Evolutionary conservation across 2,113 vertebrate species (phyloP), one percentile per base, ranked within the genome.

Genomic region (Pachypanchax playfairii): DNA sequence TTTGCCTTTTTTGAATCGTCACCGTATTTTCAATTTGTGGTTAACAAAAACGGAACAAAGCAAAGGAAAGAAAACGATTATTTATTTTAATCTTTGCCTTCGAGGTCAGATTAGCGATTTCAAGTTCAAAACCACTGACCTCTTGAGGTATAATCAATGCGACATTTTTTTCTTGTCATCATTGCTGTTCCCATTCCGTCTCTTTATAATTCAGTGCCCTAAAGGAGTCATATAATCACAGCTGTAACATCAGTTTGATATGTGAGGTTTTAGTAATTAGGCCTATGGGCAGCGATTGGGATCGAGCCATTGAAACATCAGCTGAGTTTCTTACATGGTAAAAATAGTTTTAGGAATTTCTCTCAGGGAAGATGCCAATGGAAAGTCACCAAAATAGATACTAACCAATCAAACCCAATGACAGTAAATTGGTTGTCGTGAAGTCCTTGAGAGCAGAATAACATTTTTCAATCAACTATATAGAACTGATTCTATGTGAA

Each of bases 371-470:
- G 12, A 15, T 11, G 20, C 17, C 24, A 42, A 28, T 55, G 36
- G 24, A 39, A 65, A 56, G 35, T 39, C 26, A 58, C 25, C 38
- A 33, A 36, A 20, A 48, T n/a, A 36, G 22, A 52, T 25, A 36
- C 29, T 73, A 36, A 47, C n/a, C n/a, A n/a, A 67, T 13, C 50
- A 42, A 26, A 20, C 25, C 18, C 17, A 22, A 20, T 38, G 21
- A 64, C 26, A 35, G 18, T 24, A 52, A 49, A 33, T 61, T 14
- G 41, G 41, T 59, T 47, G n/a, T n/a, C n/a, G n/a, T n/a, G 43
- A 65, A 65, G 63, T 78, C 57, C 47, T 26, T 41, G 24, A 75
- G 70, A 73, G 54, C 56, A 80, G 58, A 59, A 58, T 47, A 31
- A 71, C 51, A 35, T 1, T 61, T 63, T 75, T 57, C 46, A 66